Evolutionary conservation across 2,888 invertebrate genomes (phyloP).

Genomic region (Anoplius nigerrimus): DNA sequence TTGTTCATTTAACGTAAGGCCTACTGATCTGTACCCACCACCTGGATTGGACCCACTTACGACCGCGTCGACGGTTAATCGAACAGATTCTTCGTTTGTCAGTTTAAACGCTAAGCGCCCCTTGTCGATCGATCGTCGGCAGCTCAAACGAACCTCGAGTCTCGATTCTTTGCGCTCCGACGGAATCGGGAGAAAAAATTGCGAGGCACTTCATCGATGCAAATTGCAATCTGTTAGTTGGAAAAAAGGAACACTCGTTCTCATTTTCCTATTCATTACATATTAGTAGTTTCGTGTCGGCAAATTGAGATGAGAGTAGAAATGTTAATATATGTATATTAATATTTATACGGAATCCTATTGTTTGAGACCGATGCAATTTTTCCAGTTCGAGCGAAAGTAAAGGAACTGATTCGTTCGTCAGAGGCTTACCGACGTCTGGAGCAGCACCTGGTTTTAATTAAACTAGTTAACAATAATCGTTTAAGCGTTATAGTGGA

Average conservation of each 20-base stretch:
- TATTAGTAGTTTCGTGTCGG: not conserved
- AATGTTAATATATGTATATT: constrained; percentile 2
- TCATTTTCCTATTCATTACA: too few relatives aligned
- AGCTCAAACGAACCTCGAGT: not conserved
- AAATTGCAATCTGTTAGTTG: too few relatives aligned
- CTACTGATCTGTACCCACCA: constrained; percentile 64
- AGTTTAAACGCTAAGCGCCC: constrained; percentile 47
- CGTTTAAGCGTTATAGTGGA: constrained; percentile 56
- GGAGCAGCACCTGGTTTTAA: constrained; percentile 41
- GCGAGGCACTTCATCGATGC: too few relatives aligned
- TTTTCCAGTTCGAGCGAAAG: not conserved
- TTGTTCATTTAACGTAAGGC: constrained; percentile 30
- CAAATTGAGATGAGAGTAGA: not conserved
- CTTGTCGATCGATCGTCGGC: constrained; percentile 30
- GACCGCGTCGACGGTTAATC: constrained; percentile 37
- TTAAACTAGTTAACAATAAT: constrained; percentile 51
- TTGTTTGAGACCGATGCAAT: not conserved
- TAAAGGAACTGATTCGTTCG: not conserved
- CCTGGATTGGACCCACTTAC: constrained; percentile 64
- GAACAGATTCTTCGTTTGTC: constrained; percentile 16
- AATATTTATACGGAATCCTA: not conserved
- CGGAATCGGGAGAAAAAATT: too few relatives aligned
- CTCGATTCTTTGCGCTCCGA: not conserved
- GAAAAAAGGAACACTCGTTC: too few relatives aligned
- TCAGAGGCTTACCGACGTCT: not conserved